phyloP scores from a whole-genome alignment of 2,113 vertebrate species.

The Toxotes jaculatrix region DNA sequence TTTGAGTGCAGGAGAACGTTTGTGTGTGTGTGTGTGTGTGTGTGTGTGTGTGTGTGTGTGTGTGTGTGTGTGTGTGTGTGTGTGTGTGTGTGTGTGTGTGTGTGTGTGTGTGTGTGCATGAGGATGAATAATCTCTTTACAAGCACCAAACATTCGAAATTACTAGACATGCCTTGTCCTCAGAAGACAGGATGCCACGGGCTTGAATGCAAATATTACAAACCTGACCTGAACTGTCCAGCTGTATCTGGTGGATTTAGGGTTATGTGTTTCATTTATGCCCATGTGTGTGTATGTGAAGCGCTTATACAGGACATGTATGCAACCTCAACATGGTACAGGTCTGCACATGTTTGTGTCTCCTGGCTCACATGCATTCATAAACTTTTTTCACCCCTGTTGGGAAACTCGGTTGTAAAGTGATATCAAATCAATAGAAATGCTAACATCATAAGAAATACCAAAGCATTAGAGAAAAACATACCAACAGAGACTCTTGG shows the following conservation, averaged over 20 bases:
- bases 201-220: constrained; percentile 45
- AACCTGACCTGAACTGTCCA: constrained; percentile 52
- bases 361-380: neutral
- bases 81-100: constrained; percentile 5
- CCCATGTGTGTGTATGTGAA: neutral
- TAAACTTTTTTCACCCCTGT: neutral
- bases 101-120: neutral
- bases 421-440: neutral
- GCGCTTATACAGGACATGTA: neutral
- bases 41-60: neutral
- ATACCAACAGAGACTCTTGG: constrained; percentile 40
- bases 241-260: constrained; percentile 18
- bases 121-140: constrained; percentile 70
- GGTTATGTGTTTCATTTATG: neutral
- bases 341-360: neutral
- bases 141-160: constrained; percentile 66
- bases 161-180: constrained; percentile 49
- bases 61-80: neutral
- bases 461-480: constrained; percentile 44
- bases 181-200: constrained; percentile 47
- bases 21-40: neutral
- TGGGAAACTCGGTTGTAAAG: neutral
- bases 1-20: too few relatives aligned
- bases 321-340: neutral
- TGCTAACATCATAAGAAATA: constrained; percentile 2